phyloP scores from a whole-genome alignment of 2,113 vertebrate species.

The Fregetta grallaria region DNA sequence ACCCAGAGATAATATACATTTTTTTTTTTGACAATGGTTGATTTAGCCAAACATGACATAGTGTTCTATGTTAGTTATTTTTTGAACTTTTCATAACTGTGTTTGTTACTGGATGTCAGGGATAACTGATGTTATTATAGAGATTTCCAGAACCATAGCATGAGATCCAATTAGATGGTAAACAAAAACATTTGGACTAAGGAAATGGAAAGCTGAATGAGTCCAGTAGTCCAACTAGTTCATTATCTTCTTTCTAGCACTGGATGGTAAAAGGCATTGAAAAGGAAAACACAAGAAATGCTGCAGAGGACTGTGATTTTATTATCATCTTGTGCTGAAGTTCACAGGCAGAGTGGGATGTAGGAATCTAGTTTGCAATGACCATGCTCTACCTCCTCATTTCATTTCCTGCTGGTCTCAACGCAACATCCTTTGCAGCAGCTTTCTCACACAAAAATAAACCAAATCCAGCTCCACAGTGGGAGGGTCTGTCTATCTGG shows the following conservation, averaged over 20 bases:
- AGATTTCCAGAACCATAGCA: neutral
- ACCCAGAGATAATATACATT: slow-evolving; percentile 29
- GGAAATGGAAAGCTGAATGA: neutral
- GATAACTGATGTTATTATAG: neutral
- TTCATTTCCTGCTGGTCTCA: neutral
- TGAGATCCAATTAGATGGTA: neutral
- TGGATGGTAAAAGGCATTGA: neutral
- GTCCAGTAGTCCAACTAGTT: neutral
- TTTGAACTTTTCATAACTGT: neutral
- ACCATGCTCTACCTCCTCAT: neutral
- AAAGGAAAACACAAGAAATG: neutral
- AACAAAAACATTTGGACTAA: neutral
- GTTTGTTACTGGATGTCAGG: neutral
- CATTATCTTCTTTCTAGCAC: neutral
- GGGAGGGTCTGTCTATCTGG: neutral
- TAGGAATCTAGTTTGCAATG: neutral
- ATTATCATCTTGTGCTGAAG: neutral
- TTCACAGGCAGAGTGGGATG: neutral
- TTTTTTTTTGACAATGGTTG: neutral
- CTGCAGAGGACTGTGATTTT: neutral
- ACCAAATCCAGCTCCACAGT: neutral
- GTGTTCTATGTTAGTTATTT: neutral
- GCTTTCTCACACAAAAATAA: neutral
- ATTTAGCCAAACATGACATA: neutral
- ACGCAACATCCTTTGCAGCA: neutral